Evolutionary conservation across 2,888 invertebrate species (phyloP).

Genomic region (Pterostichus madidus): DNA sequence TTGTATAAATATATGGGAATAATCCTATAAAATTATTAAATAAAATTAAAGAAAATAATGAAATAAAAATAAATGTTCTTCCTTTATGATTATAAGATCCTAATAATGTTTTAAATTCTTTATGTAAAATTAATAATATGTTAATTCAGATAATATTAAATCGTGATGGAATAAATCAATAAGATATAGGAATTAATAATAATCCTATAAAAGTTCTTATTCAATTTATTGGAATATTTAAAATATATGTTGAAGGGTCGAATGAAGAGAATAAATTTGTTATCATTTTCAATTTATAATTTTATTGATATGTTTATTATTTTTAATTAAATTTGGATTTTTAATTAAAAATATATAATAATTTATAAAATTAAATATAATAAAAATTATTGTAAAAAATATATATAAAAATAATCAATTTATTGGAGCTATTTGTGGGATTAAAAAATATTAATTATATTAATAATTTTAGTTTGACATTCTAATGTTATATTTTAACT

Average conservation of each 20-base stretch:
- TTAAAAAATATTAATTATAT: conserved; percentile 81
- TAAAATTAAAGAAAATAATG: conserved; percentile 82
- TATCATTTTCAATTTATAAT: conserved; percentile 82
- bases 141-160: conserved; percentile 78
- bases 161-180: conserved; percentile 80
- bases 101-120: conserved; percentile 82
- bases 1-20: conserved; percentile 86
- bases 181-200: conserved; percentile 79
- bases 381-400: conserved; percentile 76
- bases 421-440: conserved; percentile 85
- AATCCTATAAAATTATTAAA: conserved; percentile 84
- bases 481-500: conserved; percentile 81
- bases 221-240: conserved; percentile 81
- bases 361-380: conserved; percentile 79
- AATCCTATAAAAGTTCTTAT: too few relatives aligned
- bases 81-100: conserved; percentile 77
- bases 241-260: conserved; percentile 81
- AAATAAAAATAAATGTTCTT: conserved; percentile 80
- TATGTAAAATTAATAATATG: conserved; percentile 77
- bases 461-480: conserved; percentile 85
- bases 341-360: conserved; percentile 77
- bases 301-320: conserved; percentile 70
- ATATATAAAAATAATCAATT: conserved; percentile 78
- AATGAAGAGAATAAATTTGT: conserved; percentile 84
- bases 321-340: conserved; percentile 72